Evolutionary conservation across 2,113 vertebrate species (phyloP).

Genomic region (Acanthochromis polyacanthus): DNA sequence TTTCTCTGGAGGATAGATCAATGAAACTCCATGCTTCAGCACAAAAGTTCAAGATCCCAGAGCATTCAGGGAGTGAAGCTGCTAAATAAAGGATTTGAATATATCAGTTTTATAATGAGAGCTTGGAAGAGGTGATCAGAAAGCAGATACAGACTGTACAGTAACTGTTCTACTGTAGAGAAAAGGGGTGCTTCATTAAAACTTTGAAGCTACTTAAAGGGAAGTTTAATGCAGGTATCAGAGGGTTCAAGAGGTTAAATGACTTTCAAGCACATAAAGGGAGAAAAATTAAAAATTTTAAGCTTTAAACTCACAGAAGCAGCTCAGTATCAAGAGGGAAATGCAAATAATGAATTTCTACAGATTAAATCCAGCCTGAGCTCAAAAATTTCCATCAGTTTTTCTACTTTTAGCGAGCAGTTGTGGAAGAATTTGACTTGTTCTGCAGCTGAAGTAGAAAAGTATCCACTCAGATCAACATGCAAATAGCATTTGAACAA

Average conservation of each 20-base stretch:
- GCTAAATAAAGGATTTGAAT: no score
- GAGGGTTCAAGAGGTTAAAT: conserved; percentile 22
- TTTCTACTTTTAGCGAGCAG: conserved; percentile 1
- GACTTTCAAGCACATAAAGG: conserved; percentile 11
- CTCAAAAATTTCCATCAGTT: conserved; percentile 18
- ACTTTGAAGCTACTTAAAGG: conserved; percentile 1
- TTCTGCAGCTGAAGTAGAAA: conserved; percentile 43
- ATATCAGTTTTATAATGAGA: no score
- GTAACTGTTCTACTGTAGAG: no score
- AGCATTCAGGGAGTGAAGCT: no score
- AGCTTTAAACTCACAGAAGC: neutral
- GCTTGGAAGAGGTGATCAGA: no score
- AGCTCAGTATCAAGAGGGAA: neutral
- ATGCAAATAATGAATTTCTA: neutral
- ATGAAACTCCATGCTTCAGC: no score
- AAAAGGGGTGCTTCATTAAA: neutral
- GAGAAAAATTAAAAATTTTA: neutral
- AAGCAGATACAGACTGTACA: neutral
- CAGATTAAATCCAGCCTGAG: no score
- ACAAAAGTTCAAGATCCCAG: no score
- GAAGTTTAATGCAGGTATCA: neutral
- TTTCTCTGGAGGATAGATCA: no score
- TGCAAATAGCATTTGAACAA: neutral
- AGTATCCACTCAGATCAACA: neutral
- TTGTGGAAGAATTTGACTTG: no score